Evolutionary conservation across 2,113 vertebrate genomes (phyloP).

Genomic region (Megatriorchis doriae): DNA sequence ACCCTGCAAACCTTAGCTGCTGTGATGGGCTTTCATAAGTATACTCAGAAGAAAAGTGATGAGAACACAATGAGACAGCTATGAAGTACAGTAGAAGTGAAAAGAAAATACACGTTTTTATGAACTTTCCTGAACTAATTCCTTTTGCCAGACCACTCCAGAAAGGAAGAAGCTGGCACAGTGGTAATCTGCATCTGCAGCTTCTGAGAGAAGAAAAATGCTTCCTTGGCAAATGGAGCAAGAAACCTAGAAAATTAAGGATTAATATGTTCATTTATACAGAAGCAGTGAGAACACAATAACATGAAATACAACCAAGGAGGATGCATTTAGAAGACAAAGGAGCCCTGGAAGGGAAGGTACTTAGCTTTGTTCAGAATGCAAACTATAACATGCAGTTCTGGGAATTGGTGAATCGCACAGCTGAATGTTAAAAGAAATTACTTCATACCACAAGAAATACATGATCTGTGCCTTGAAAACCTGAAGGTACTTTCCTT

Average conservation of each 20-base stretch:
- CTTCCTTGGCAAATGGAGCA: slow-evolving; percentile 34
- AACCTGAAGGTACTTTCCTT: slow-evolving; percentile 6
- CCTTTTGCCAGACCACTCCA: slow-evolving; percentile 6
- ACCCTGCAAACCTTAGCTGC: not conserved
- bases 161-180: slow-evolving; percentile 17
- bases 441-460: slow-evolving; percentile 34
- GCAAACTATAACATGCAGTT: slow-evolving; percentile 5
- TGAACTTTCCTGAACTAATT: slow-evolving; percentile 20
- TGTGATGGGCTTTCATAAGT: not conserved
- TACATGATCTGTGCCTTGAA: not conserved
- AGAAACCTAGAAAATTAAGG: slow-evolving; percentile 47
- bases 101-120: not conserved
- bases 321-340: slow-evolving; percentile 49
- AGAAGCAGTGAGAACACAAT: slow-evolving; percentile 31
- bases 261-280: slow-evolving; percentile 65
- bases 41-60: not conserved
- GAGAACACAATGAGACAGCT: not conserved
- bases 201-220: slow-evolving; percentile 28
- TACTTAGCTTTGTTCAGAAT: slow-evolving; percentile 50
- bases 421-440: slow-evolving; percentile 21
- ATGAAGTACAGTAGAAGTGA: not conserved
- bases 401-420: slow-evolving; percentile 34
- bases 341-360: not conserved
- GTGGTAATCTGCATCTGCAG: slow-evolving; percentile 24
- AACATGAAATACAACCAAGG: slow-evolving; percentile 19